Base-by-base conservation (phyloP, 2,113 vertebrate genomes). In the Periophthalmodon schlosseri region DNA sequence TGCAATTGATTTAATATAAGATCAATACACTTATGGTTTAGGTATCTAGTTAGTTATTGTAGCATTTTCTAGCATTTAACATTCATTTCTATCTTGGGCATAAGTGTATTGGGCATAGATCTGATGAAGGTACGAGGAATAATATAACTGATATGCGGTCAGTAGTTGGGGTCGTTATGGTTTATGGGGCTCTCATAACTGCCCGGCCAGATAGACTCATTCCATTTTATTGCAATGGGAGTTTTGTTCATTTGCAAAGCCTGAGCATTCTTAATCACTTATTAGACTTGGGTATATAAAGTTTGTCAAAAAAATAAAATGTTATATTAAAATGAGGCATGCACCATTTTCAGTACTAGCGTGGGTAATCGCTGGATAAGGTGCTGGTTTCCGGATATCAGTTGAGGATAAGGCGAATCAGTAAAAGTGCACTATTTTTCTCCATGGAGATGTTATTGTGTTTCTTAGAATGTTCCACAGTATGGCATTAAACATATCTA, bases 151-250 rank as follows among this genome's bases (percentile, higher is more conserved):
- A 58, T 24, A 28, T 23, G 24, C 28, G 24, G 60, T 63, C 60
- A 34, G 13, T 63, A 63, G 60, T 63, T 63, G 28, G 24, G n/a
- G 60, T 18, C 28, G 28, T 63, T 63, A 63, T 33, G 28, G 60
- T 63, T 63, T 63, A 63, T 63, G 60, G 16, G 24, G 60, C 60
- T 34, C 24, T 63, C 28, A 63, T 63, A 63, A 63, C 60, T 7
- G 60, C 57, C 57, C 15, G 28, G 60, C 60, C 28, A 18, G 24
- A 18, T 28, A 61, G 58, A 34, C 60, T 34, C 60, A 63, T 34
- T 63, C 14, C 14, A 20, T 34, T 63, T 63, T 34, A 63, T 34
- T 34, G 60, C 60, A 18, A 16, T 18, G 16, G 16, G 28, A 18
- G 60, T 63, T 63, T 36, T 28, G 57, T 60, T 60, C 57, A 60